Conservation (phyloP, 2,113 vertebrate species). For the Campylomormyrus numenius region DNA sequence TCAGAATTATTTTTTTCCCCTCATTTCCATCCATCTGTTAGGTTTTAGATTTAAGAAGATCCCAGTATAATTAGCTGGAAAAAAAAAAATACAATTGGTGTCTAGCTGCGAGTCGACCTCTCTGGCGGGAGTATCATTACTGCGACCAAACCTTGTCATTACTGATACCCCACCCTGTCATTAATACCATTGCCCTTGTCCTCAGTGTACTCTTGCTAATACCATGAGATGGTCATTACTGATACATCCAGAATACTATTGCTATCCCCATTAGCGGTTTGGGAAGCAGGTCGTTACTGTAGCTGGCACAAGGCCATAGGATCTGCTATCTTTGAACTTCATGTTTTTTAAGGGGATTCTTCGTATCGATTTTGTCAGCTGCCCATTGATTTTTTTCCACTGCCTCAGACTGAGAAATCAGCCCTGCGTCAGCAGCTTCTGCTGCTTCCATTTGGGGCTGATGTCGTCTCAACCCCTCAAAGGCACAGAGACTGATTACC, state of each 20-base stretch:
- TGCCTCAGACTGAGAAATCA: conserved; percentile 20
- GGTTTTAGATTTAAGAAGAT: not conserved
- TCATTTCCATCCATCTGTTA: conserved; percentile 1
- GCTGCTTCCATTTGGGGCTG: conserved; percentile 38
- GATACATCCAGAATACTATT: not conserved
- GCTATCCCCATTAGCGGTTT: not conserved
- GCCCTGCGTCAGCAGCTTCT: conserved; percentile 32
- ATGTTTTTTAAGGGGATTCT: conserved; percentile 50
- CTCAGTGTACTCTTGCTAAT: not conserved
- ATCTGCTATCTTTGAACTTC: conserved; percentile 55
- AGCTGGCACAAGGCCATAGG: conserved; percentile 31
- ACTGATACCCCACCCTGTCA: not conserved
- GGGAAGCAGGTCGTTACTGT: not conserved
- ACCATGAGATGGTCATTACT: not conserved
- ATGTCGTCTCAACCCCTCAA: conserved; percentile 40
- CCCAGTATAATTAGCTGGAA: not conserved
- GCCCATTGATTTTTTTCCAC: conserved; percentile 51
- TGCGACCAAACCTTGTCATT: not conserved
- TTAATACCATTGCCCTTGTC: conserved; percentile 3
- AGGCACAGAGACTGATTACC: not conserved
- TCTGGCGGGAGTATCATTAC: not conserved
- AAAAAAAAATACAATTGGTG: not conserved
- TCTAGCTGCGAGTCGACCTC: not conserved
- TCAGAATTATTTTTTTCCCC: not conserved
- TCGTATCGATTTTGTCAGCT: conserved; percentile 65